Base-by-base conservation (phyloP, 1,140 invertebrate genomes). In the Babylonia areolata region DNA sequence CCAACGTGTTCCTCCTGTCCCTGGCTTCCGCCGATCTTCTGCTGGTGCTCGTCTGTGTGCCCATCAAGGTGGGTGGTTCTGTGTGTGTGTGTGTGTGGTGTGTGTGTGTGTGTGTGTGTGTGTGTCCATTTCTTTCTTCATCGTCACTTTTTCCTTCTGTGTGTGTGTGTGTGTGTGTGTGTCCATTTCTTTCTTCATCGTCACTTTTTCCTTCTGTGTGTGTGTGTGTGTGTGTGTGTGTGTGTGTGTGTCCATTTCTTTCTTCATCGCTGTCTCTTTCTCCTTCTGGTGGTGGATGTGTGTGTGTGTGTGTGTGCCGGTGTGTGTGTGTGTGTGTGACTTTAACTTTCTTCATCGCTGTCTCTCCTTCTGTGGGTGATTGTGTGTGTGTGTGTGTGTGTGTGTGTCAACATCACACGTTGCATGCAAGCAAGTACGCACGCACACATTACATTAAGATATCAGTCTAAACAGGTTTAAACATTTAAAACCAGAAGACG, bases 21-120 rank as follows among this genome's bases (percentile, higher is more conserved):
- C 92, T 97, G 54, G 96, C 96, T 11, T 96, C 95, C 0, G 96
- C 97, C 1, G 97, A 97, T 94, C 94, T 97, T 2, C 94, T 97
- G 28, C 95, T 97, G 12, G 96, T 97, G 77, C 46, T 80, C 42
- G 46, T 80, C 46, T 80, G 78, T n/a, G 78, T 80, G 5, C 78
- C 78, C 3, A 80, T 80, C 78, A 80, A 80, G 78, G 78, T 80
- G n/a, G 33, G 78, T 15, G 28, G 3, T 39, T 23, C 2, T 1
- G 31, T 2, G 0, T 51, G 46, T 51, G 9, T 71, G 69, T 71
- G 69, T 71, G 71, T 73, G 6, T 9, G 71, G 46, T 9, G 46
- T 0, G 46, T 9, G 46, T 33, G 73, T 33, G 31, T 33, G 73
- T 15, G 73, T 15, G 73, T 77, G 31, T 9, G 73, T 69, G 15